Evolutionary conservation across 2,888 invertebrate genomes (phyloP).

Genomic region (Homarus gammarus): DNA sequence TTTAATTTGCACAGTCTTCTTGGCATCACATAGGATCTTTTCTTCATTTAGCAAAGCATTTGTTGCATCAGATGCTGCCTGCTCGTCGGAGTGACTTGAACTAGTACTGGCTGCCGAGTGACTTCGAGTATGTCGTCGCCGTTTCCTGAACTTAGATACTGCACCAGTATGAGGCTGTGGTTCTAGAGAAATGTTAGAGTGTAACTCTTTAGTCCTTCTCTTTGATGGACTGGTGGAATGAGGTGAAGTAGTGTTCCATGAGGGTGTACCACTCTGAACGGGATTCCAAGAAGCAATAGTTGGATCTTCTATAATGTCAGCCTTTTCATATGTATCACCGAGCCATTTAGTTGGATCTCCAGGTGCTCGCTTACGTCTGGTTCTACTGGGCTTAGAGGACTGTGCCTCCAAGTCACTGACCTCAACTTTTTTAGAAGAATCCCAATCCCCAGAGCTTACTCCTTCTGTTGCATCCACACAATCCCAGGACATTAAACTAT

Average conservation of each 20-base stretch:
- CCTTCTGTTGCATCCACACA: slow-evolving; percentile 43
- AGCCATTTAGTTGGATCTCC: slow-evolving; percentile 60
- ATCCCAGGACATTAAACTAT: slow-evolving; percentile 46
- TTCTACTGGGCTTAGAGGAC: slow-evolving; percentile 39
- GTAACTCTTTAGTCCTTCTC: background rate
- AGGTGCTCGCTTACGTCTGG: slow-evolving; percentile 6
- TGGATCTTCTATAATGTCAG: background rate
- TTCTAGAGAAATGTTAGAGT: background rate
- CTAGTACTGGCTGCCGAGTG: slow-evolving; percentile 5
- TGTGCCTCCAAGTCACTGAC: background rate
- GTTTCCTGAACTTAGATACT: slow-evolving; percentile 49
- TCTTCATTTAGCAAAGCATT: background rate
- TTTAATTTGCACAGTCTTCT: background rate
- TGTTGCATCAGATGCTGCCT: background rate
- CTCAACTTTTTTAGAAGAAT: background rate
- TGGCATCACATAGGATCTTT: background rate
- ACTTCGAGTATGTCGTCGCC: background rate
- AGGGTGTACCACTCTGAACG: slow-evolving; percentile 2
- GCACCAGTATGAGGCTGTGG: slow-evolving; percentile 59
- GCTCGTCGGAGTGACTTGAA: background rate
- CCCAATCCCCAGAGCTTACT: slow-evolving; percentile 36
- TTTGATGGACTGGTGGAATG: background rate
- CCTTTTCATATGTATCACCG: background rate
- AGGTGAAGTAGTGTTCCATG: background rate
- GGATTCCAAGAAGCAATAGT: slow-evolving; percentile 38